Evolutionary conservation across 2,888 invertebrate species (phyloP).

Genomic region (Sesia apiformis): DNA sequence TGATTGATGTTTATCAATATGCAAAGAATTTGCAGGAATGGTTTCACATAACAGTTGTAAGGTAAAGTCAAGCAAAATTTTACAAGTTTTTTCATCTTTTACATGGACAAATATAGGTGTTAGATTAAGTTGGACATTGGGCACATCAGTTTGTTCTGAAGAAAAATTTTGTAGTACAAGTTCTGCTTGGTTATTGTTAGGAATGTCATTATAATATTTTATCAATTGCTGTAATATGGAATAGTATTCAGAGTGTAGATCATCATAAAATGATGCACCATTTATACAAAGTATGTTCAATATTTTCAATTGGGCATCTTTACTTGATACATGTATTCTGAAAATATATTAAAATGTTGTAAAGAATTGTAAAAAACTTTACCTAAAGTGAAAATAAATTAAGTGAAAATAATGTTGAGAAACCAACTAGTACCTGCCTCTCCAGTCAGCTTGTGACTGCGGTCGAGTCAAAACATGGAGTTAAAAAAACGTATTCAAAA

Average conservation of each 20-base stretch:
- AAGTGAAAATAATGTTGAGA: too few relatives aligned
- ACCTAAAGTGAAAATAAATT: too few relatives aligned
- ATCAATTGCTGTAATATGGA: constrained; percentile 50
- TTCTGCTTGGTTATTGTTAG: constrained; percentile 10
- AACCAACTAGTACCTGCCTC: too few relatives aligned
- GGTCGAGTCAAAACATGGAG: too few relatives aligned
- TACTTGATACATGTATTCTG: constrained; percentile 67
- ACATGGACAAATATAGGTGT: constrained; percentile 53
- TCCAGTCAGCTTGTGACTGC: too few relatives aligned
- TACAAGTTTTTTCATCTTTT: constrained; percentile 40
- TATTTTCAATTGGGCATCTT: constrained; percentile 73
- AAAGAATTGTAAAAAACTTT: too few relatives aligned
- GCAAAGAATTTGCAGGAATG: constrained; percentile 39
- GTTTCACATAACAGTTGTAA: constrained; percentile 50
- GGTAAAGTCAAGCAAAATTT: constrained; percentile 40
- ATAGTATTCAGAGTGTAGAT: constrained; percentile 64
- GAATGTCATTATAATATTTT: constrained; percentile 44
- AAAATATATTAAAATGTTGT: constrained; percentile 15
- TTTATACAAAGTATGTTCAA: constrained; percentile 66
- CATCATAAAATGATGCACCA: constrained; percentile 62
- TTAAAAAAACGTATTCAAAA: too few relatives aligned
- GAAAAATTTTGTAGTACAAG: constrained; percentile 57
- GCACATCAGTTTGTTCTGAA: constrained; percentile 45
- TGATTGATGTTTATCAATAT: constrained; percentile 24
- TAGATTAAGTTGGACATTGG: constrained; percentile 50